Evolutionary conservation across 2,113 vertebrate species (phyloP).

Genomic region (Cololabis saira): DNA sequence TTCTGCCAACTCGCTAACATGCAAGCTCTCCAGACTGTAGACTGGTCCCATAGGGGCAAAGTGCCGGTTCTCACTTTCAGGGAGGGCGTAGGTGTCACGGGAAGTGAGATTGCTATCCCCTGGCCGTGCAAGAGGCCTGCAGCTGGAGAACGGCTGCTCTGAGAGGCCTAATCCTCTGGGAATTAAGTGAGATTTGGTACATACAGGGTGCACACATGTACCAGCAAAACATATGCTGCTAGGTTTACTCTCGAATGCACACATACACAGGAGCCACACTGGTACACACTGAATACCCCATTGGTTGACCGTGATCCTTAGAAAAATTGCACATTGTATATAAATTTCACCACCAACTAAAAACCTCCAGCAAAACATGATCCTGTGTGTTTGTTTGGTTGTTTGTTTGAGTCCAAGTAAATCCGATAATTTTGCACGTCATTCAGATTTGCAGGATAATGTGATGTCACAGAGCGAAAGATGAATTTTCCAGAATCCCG

Average conservation of each 20-base stretch:
- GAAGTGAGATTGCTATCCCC: conserved; percentile 66
- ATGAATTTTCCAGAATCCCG: no score
- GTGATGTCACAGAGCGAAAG: no score
- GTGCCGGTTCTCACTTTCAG: conserved; percentile 60
- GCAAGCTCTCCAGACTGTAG: conserved; percentile 6
- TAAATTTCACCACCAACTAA: no score
- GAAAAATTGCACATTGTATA: no score
- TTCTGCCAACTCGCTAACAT: conserved; percentile 60
- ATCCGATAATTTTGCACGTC: no score
- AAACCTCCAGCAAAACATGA: no score
- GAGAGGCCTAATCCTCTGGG: conserved; percentile 62
- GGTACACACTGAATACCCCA: neutral
- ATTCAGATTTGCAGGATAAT: no score
- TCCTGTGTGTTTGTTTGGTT: no score
- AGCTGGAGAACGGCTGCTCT: conserved; percentile 72
- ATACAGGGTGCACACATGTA: conserved; percentile 33
- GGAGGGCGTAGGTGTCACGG: conserved; percentile 63
- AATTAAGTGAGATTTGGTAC: conserved; percentile 58
- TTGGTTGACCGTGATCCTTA: no score
- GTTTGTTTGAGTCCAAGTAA: no score
- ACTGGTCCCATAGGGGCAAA: conserved; percentile 38
- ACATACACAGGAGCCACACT: conserved; percentile 3
- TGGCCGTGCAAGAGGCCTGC: conserved; percentile 60
- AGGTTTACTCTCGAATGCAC: conserved; percentile 15
- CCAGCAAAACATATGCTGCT: conserved; percentile 17